Evolutionary conservation across 2,797 vertebrate species (phyloP), one percentile per base, ranked within the genome.

Genomic region (Alcedo quadribrachys): DNA sequence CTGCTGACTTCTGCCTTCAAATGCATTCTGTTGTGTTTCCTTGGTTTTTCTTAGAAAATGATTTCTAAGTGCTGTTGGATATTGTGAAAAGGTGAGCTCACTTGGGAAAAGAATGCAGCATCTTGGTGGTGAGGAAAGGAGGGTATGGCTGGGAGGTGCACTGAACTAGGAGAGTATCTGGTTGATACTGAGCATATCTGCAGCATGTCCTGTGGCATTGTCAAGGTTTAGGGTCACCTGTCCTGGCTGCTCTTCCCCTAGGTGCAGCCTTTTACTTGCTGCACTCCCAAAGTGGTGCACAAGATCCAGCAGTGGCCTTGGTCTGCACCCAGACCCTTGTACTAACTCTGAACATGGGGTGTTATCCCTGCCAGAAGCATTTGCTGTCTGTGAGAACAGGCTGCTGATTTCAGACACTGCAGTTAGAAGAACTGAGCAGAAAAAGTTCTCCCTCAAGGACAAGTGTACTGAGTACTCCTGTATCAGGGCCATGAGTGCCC

Each of bases 391-490:
- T 25, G 24, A 19, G 30, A 54, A 19, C 9, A 30, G 2, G 11
- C 28, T 17, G 30, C 12, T n/a, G 30, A 54, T 18, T 54, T 54
- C 51, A 54, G 51, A 54, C 7, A n/a, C 28, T n/a, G 51, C 28
- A 54, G 51, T 30, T n/a, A 54, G 28, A 28, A 54, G 51, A 54
- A 54, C 51, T 12, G 28, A 54, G 18, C 18, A 30, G 51, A 20
- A 54, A n/a, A 54, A 27, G 30, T n/a, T 54, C 30, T 54, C 11
- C 12, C 30, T 54, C 30, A n/a, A 12, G 51, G 51, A 30, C 51
- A 54, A 32, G 32, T 4, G 0, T 0, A 2, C 40, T 10, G 60
- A 35, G 7, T 1, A 3, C 35, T 67, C 32, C 61, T 0, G 0
- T 25, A 7, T 5, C 0, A 1, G 53, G 17, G 12, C 37, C 24